phyloP scores from a whole-genome alignment of 2,113 vertebrate species.

The Ardeotis arabs region DNA sequence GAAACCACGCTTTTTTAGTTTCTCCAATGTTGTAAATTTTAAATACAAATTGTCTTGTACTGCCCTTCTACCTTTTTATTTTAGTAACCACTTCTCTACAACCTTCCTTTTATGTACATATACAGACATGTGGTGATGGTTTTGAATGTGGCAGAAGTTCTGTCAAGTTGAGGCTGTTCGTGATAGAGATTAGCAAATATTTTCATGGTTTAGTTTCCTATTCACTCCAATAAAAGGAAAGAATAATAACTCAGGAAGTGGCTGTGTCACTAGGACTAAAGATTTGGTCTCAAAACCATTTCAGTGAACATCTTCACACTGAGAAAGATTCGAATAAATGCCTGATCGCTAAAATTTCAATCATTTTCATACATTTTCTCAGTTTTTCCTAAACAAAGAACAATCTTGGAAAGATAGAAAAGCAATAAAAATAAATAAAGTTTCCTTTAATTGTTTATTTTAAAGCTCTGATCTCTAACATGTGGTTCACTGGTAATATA shows the following conservation, averaged over 20 bases:
- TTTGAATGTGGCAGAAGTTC: not conserved
- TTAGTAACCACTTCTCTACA: not conserved
- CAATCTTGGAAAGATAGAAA: not conserved
- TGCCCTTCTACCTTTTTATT: not conserved
- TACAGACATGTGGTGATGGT: not conserved
- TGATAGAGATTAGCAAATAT: not conserved
- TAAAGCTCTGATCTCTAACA: not conserved
- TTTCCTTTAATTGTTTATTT: not conserved
- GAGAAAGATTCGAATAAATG: not conserved
- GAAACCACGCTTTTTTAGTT: not conserved
- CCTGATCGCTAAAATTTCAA: not conserved
- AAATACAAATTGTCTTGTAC: not conserved
- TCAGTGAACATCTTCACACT: not conserved
- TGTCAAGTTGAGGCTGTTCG: not conserved
- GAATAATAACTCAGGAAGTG: not conserved
- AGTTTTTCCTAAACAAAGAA: not conserved
- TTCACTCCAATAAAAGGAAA: not conserved
- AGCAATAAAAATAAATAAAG: not conserved
- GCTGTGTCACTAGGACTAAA: not conserved
- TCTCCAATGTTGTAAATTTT: rapidly evolving
- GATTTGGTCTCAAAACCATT: not conserved
- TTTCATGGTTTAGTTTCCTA: not conserved
- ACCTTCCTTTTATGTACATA: not conserved
- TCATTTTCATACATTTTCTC: not conserved
- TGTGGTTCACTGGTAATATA: not conserved